Base-by-base conservation (phyloP, 2,113 vertebrate genomes). In the Nerophis lumbriciformis region DNA sequence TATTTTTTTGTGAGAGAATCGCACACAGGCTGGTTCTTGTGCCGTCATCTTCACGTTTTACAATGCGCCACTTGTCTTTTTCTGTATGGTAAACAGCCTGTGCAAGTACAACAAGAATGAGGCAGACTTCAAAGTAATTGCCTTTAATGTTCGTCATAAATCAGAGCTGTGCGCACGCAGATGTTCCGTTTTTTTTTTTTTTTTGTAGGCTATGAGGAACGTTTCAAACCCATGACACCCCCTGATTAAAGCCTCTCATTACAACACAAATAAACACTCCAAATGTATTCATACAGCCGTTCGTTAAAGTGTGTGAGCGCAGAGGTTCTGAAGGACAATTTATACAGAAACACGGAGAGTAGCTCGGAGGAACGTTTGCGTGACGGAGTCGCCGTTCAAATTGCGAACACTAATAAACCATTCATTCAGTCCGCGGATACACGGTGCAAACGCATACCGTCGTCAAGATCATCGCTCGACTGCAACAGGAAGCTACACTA, bases 71-170 rank as follows among this genome's bases (percentile, higher is more conserved):
- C 65, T 71, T 62, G 73, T 55, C 73, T 75, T 28, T 74, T 73
- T 81, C 72, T 74, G 82, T 85, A 83, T 83, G 85, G 87, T 84
- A 89, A 83, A 77, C 73, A 74, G 76, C 62, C 53, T 66, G 38
- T 39, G 61, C 42, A 63, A 69, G 71, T 61, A 78, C 75, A 83
- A 83, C 82, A 75, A 57, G 68, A 28, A 85, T 59, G 36, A 62
- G 76, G 78, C 73, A 69, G 69, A 69, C 68, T 69, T 68, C 80
- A 65, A 84, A 81, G 86, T 88, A 83, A 86, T 88, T 82, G 83
- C 82, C 74, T 88, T 83, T 88, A 88, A 90, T 88, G 85, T 87
- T 87, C 79, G 83, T 63, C 83, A 88, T 88, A 86, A 90, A 88
- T 88, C 85, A 87, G 13, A 42, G 42, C 53, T 68, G 57, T 65